Evolutionary conservation across 2,113 vertebrate genomes (phyloP), one percentile per base, ranked within the genome.

Genomic region (Chionomys nivalis): DNA sequence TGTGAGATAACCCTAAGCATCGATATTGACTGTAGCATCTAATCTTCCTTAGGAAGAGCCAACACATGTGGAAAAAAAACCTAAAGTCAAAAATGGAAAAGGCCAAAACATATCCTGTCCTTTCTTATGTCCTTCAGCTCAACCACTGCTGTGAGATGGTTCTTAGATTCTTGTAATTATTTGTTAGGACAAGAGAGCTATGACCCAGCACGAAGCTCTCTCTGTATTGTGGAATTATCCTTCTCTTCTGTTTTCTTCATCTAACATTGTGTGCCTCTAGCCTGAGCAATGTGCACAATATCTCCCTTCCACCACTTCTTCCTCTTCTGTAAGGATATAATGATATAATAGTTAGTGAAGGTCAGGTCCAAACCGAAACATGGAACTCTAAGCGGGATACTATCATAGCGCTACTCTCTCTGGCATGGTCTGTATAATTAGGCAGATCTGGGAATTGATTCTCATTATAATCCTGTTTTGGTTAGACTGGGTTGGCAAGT

Each of bases 131-230:
- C 21, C 12, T 90, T 17, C n/a, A 0, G 2, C 12, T 55, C 47
- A 73, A 5, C 7, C 21, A 28, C 12, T 16, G 6, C 21, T 16
- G 13, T 21, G 9, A 23, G 10, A 24, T 31, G 8, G 1, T 44
- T 82, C 23, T 94, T 42, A 81, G 5, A 24, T 47, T 47, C 42
- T 70, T 44, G 10, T 5, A 6, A n/a, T 12, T 75, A 75, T 17
- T 63, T 81, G n/a, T 42, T 42, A 39, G 70, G 28, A 36, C 28
- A 19, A 79, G 42, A 9, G 0, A 8, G 17, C 42, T 1, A 31
- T 11, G 7, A 14, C 4, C 2, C 21, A 65, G 39, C 8, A 28
- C 8, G 1, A n/a, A 61, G 23, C 2, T 10, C 3, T n/a, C 33
- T 76, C 70, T n/a, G 17, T 65, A 66, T 14, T 4, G 8, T 55